These are phyloP conservation scores for Hippocampus abdominalis DNA, from an alignment of 2,113 vertebrate species.

Conservation along the genomic window DNA sequence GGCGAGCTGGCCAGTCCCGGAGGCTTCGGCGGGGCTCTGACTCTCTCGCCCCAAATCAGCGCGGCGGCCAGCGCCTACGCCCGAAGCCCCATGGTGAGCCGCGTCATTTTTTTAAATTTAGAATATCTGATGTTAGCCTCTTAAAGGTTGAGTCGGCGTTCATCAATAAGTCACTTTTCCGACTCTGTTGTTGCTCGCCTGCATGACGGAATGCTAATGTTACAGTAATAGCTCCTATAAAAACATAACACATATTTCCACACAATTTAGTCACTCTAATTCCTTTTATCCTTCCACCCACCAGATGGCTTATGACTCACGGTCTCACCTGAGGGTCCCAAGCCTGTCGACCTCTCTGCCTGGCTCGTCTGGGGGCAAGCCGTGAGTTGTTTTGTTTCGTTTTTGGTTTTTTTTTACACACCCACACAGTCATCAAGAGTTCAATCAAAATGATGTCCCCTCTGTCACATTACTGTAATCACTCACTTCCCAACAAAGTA, in stretches of 20 bases:
- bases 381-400: constrained; percentile 72
- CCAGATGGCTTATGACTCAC: constrained; percentile 80
- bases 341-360: constrained; percentile 79
- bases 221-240: too few species aligned
- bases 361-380: constrained; percentile 78
- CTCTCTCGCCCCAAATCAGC: constrained; percentile 83
- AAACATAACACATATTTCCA: too few species aligned
- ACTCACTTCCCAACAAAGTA: too few species aligned
- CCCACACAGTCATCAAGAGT: not conserved
- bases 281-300: not conserved
- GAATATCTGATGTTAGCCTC: not conserved
- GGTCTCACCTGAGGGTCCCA: constrained; percentile 80
- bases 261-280: not conserved
- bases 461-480: too few species aligned
- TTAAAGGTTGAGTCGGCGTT: not conserved
- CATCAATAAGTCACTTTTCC: not conserved
- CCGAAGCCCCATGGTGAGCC: constrained; percentile 80
- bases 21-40: constrained; percentile 79
- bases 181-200: not conserved
- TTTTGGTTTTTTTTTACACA: not conserved
- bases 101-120: constrained; percentile 35
- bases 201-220: not conserved
- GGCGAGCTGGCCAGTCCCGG: constrained; percentile 80
- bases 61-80: constrained; percentile 76
- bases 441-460: not conserved